phyloP scores from a whole-genome alignment of 2,113 vertebrate genomes.

The Tautogolabrus adspersus region DNA sequence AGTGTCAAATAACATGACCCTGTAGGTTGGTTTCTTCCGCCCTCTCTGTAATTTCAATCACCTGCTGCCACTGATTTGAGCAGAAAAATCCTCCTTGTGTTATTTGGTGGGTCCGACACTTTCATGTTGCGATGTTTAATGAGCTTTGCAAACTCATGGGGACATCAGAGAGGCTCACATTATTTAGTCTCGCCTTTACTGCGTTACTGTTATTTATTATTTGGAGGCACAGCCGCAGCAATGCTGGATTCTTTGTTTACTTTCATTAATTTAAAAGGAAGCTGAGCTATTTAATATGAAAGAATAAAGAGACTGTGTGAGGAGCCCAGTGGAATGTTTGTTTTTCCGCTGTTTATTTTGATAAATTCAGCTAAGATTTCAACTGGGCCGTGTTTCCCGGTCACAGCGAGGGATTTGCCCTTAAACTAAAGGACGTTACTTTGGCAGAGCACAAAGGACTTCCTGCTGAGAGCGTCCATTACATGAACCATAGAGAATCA shows the following conservation, averaged over 20 bases:
- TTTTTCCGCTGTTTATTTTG: constrained; percentile 34
- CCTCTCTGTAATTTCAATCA: too few relatives aligned
- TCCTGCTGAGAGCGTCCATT: constrained; percentile 22
- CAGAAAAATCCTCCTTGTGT: not conserved
- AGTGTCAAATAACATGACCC: too few relatives aligned
- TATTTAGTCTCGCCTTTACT: not conserved
- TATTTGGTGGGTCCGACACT: not conserved
- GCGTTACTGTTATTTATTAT: not conserved
- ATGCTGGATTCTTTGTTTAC: constrained; percentile 19
- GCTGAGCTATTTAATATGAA: not conserved
- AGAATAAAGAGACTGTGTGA: constrained; percentile 6
- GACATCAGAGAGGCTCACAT: not conserved
- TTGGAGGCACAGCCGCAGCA: not conserved
- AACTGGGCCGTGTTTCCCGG: constrained; percentile 13
- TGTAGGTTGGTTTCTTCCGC: too few relatives aligned
- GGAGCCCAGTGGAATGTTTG: constrained; percentile 16
- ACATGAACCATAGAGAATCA: constrained; percentile 20
- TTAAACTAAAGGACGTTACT: constrained; percentile 8
- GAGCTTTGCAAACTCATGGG: fast-evolving
- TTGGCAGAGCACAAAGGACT: constrained; percentile 1
- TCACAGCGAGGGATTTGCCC: not conserved
- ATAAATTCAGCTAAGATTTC: constrained; percentile 25
- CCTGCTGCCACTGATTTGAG: too few relatives aligned
- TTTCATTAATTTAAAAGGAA: constrained; percentile 14
- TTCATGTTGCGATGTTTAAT: not conserved